Percentiles rank a stretch among this genome's conserved stretches.
Conservation (phyloP, 2,888 invertebrate species). For the Nymphalis c-album region DNA sequence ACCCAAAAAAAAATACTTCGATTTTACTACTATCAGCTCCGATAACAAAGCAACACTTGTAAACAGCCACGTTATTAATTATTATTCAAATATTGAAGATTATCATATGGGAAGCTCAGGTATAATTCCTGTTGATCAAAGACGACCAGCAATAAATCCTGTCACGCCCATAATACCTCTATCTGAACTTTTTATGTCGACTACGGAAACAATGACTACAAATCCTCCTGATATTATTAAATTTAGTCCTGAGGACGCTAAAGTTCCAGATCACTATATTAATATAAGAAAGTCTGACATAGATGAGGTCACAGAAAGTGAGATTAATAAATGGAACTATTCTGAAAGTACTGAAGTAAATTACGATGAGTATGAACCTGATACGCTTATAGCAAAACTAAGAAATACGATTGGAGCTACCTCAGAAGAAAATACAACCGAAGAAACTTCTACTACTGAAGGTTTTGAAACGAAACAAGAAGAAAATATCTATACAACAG, state of each 20-base stretch:
- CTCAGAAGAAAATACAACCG: slow-evolving; percentile 37
- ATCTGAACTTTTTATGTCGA: slow-evolving; percentile 44
- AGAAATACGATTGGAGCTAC: slow-evolving; percentile 53
- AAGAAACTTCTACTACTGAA: slow-evolving; percentile 26
- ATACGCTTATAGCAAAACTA: slow-evolving; percentile 54
- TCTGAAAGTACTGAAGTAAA: slow-evolving; percentile 27
- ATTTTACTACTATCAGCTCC: slow-evolving; percentile 40
- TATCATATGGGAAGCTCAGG: slow-evolving; percentile 72
- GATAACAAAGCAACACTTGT: slow-evolving; percentile 36
- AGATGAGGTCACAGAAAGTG: slow-evolving; percentile 36
- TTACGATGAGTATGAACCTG: slow-evolving; percentile 41
- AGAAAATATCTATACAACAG: slow-evolving; percentile 37
- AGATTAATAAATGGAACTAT: slow-evolving; percentile 39
- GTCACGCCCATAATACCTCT: slow-evolving; percentile 50
- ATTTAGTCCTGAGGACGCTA: slow-evolving; percentile 71
- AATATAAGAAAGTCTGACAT: slow-evolving; percentile 43
- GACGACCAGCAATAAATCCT: slow-evolving; percentile 42
- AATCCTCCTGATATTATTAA: slow-evolving; percentile 61
- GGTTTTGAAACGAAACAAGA: slow-evolving; percentile 19
- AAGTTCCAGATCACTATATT: slow-evolving; percentile 61
- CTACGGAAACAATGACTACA: slow-evolving; percentile 48
- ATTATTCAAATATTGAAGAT: slow-evolving; percentile 64
- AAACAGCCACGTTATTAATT: slow-evolving; percentile 46
- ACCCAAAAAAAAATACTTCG: neutral
- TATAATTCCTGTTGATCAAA: slow-evolving; percentile 57